Base-by-base conservation (phyloP, 2,797 vertebrate genomes). In the Micromesistius poutassou region DNA sequence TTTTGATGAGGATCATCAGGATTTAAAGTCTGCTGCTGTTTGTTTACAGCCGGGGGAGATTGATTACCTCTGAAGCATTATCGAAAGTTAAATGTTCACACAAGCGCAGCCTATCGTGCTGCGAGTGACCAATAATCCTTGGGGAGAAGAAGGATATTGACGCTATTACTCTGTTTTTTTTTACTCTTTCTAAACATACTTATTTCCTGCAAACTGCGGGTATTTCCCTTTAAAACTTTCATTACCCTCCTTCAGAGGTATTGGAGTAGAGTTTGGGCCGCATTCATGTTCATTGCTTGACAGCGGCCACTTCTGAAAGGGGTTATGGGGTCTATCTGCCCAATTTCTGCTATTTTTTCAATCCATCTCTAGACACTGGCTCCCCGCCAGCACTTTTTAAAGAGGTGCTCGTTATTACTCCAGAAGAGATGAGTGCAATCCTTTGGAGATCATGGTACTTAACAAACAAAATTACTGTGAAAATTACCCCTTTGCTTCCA, bases 201-300 rank as follows among this genome's bases (percentile, higher is more conserved):
- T 73, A 14, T 40, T 14, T 71, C 68, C 68, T 71, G 10, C 14
- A 71, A 30, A 31, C 68, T 30, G 28, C 30, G 13, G 68, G 10
- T 31, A 30, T 71, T 70, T 62, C 28, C 28, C 10, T 74, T 73
- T 40, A n/a, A 73, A 28, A 70, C 70, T n/a, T 19, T 35, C 3
- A 50, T 55, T 80, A 30, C 46, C 50, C 13, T 42, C n/a, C 31
- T 25, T 62, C 72, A 14, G 76, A 78, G 50, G 25, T 10, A 78
- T 31, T 72, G 25, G 30, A 36, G 42, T 28, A 30, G 31, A 73
- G 74, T 28, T 55, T 75, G 66, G 35, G 30, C 71, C n/a, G 38
- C 22, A 12, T 33, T 8, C 72, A 40, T 50, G 19, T 77, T 74
- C 73, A 75, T 74, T 74, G 70, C 25, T 5, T 33, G 31, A 19